Evolutionary conservation across 2,888 invertebrate genomes (phyloP).

Genomic region (Acrobeloides nanus): DNA sequence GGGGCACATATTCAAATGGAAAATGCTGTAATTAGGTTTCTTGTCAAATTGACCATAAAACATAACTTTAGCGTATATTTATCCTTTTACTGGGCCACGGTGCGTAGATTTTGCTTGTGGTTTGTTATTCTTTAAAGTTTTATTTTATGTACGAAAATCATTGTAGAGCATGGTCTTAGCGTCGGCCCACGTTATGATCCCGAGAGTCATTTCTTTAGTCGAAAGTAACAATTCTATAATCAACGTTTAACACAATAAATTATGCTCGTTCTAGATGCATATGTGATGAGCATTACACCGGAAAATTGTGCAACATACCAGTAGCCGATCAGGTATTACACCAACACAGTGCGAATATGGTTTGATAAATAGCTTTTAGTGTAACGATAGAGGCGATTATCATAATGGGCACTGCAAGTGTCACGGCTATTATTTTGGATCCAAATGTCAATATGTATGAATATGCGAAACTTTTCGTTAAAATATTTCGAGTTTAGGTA

Average conservation of each 20-base stretch:
- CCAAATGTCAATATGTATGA: constrained; percentile 46
- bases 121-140: constrained; percentile 12
- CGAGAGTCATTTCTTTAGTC: constrained; percentile 32
- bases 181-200: constrained; percentile 42
- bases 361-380: no score
- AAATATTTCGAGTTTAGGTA: no score
- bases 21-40: no score
- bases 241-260: no score
- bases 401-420: constrained; percentile 36
- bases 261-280: no score
- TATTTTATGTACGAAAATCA: not conserved
- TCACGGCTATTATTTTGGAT: constrained; percentile 44
- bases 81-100: constrained; percentile 33
- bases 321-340: constrained; percentile 40
- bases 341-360: no score
- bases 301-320: constrained; percentile 40
- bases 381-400: constrained; percentile 45
- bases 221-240: no score
- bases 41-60: no score
- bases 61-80: no score
- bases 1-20: no score
- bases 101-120: constrained; percentile 44
- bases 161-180: constrained; percentile 39
- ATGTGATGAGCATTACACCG: constrained; percentile 38
- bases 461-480: no score